These are phyloP conservation scores for Darwinula stevensoni DNA, from an alignment of 2,888 invertebrate species.

Conservation along the genomic window DNA sequence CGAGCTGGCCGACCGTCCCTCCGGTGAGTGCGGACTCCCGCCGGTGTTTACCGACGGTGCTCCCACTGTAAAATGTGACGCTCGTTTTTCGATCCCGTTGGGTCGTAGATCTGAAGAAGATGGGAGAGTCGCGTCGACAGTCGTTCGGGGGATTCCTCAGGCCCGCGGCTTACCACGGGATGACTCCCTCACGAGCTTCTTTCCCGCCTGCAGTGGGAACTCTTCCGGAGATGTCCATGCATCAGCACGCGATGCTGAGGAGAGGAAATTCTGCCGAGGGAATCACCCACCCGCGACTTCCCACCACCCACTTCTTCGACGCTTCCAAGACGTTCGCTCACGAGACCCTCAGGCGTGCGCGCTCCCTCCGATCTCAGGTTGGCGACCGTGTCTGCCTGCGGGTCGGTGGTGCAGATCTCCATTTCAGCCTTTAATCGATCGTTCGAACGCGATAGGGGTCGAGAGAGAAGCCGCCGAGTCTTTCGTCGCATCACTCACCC, in stretches of 20 bases:
- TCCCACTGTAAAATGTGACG: slow-evolving; percentile 7
- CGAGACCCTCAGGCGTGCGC: not conserved
- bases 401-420: no score
- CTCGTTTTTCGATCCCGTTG: slow-evolving; percentile 8
- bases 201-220: slow-evolving; percentile 1
- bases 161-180: no score
- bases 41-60: slow-evolving; percentile 5
- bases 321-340: not conserved
- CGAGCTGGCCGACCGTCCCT: slow-evolving; percentile 19
- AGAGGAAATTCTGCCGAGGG: slow-evolving; percentile 1
- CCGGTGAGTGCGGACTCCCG: slow-evolving; percentile 11
- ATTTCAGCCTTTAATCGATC: no score
- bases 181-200: slow-evolving; percentile 6
- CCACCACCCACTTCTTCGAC: not conserved
- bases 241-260: not conserved
- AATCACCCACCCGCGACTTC: not conserved
- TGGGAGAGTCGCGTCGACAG: no score
- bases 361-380: not conserved
- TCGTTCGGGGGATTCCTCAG: no score
- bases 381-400: no score
- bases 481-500: no score
- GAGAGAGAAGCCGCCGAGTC: no score
- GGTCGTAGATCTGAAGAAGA: no score
- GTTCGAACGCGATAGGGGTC: no score
- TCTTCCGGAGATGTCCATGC: not conserved